Evolutionary conservation across 2,113 vertebrate species (phyloP).

Genomic region (Paradisaea rubra): DNA sequence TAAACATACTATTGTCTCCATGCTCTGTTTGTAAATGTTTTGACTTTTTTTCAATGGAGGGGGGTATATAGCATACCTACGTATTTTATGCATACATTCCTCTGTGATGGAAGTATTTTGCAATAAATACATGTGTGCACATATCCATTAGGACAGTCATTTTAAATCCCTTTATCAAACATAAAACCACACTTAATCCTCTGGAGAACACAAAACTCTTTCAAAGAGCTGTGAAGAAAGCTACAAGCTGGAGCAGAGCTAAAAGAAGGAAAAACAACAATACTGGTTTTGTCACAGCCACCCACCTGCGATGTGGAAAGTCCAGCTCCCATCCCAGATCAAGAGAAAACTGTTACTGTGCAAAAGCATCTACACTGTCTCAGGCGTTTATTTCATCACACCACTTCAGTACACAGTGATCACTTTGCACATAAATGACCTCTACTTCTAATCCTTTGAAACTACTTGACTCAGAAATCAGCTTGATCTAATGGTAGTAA

Average conservation of each 20-base stretch:
- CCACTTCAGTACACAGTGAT: background rate
- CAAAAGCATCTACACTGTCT: background rate
- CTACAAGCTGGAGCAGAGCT: background rate
- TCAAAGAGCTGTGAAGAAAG: background rate
- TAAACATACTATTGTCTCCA: background rate
- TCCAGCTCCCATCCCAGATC: background rate
- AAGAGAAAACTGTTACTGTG: background rate
- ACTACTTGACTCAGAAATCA: background rate
- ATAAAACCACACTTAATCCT: background rate
- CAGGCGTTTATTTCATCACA: background rate
- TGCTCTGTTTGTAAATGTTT: background rate
- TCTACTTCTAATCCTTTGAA: background rate
- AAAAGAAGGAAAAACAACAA: rapidly evolving
- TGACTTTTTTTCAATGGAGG: background rate
- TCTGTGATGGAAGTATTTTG: background rate
- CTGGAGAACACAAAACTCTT: background rate
- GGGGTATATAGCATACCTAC: rapidly evolving
- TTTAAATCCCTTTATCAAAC: background rate
- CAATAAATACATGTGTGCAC: background rate
- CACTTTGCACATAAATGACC: background rate
- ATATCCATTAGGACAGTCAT: background rate
- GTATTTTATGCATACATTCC: too few relatives aligned
- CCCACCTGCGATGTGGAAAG: background rate
- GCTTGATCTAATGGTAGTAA: background rate
- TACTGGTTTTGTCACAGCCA: background rate